Evolutionary conservation across 2,797 vertebrate species (phyloP).

Genomic region (Gastrophryne carolinensis): DNA sequence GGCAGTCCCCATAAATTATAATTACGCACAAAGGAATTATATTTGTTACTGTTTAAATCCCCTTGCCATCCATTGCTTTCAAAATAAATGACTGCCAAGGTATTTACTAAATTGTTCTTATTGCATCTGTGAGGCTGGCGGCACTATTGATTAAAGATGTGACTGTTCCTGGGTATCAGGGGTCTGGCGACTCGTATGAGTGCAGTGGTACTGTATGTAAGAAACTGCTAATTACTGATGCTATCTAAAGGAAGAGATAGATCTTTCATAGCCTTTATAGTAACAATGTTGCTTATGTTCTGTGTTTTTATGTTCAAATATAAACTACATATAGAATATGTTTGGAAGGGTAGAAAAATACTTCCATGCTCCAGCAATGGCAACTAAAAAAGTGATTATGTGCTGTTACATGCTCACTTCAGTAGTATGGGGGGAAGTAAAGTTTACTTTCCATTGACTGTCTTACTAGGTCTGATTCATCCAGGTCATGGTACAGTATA

Average conservation of each 20-base stretch:
- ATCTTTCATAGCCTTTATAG: no score
- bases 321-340: no score
- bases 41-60: conserved; percentile 29
- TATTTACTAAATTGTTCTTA: conserved; percentile 13
- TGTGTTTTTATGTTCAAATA: no score
- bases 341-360: no score
- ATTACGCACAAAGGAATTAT: conserved; percentile 5
- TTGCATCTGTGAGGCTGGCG: neutral
- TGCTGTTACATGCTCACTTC: no score
- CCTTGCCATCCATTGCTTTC: conserved; percentile 21
- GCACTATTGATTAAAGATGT: conserved; percentile 4
- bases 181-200: neutral
- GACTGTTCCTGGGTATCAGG: neutral
- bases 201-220: neutral
- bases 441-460: no score
- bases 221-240: neutral
- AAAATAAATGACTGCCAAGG: neutral
- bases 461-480: no score
- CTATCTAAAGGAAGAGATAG: neutral
- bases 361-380: no score
- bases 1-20: conserved; percentile 42
- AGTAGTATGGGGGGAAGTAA: no score
- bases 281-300: no score
- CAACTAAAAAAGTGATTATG: no score
- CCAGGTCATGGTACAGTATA: no score